Evolutionary conservation across 2,888 invertebrate genomes (phyloP).

Genomic region (Xestoiulus laeticollis): DNA sequence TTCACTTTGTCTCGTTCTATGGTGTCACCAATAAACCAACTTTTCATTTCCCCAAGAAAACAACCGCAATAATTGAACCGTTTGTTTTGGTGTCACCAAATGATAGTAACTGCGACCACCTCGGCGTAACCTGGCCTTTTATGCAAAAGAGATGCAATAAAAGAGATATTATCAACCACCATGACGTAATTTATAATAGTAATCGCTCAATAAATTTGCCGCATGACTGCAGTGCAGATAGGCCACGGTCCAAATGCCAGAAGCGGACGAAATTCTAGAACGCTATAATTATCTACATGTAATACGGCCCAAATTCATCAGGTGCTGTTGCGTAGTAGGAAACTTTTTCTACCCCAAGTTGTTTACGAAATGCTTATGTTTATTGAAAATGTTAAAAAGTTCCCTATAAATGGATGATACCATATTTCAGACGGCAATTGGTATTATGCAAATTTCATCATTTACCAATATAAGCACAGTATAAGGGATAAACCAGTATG

Average conservation of each 20-base stretch:
- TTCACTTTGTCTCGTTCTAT: too few relatives aligned
- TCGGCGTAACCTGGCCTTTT: background rate
- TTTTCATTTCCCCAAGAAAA: background rate
- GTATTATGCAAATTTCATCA: too few relatives aligned
- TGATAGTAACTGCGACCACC: background rate
- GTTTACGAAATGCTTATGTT: too few relatives aligned
- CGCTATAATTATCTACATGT: background rate
- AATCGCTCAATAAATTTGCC: background rate
- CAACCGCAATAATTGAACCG: background rate
- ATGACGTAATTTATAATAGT: background rate
- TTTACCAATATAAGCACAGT: too few relatives aligned
- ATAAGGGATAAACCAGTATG: too few relatives aligned
- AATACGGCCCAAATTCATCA: background rate
- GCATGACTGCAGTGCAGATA: background rate
- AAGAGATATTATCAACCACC: background rate
- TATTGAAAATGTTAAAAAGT: too few relatives aligned
- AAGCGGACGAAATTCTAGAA: background rate
- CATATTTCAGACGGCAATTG: too few relatives aligned
- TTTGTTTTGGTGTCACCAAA: conserved; percentile 18
- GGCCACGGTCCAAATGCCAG: background rate
- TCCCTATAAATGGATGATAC: too few relatives aligned
- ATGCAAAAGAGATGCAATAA: background rate
- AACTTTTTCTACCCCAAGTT: too few relatives aligned
- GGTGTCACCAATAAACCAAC: background rate
- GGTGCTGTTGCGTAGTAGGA: background rate